These are phyloP conservation scores for Megalops cyprinoides DNA, from an alignment of 2,797 vertebrate genomes.

Conservation along the genomic window DNA sequence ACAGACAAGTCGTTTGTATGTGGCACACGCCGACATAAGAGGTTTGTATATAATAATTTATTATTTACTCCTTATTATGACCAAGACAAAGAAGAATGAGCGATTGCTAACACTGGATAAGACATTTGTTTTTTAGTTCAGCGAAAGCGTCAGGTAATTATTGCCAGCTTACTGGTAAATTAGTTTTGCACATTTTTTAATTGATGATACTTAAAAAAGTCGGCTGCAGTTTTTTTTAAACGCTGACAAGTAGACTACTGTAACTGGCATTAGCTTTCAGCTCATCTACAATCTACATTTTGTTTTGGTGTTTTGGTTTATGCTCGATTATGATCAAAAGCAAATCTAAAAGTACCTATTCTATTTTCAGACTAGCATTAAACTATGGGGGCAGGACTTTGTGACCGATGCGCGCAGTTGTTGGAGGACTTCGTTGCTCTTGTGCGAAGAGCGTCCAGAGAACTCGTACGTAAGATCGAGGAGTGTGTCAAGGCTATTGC, in stretches of 20 bases:
- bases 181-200: no score
- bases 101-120: background rate
- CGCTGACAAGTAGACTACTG: no score
- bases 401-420: slow-evolving; percentile 9
- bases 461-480: background rate
- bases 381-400: background rate
- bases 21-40: background rate
- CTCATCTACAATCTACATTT: background rate
- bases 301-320: background rate
- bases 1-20: background rate
- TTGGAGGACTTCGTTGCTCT: background rate
- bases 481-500: background rate
- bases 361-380: no score
- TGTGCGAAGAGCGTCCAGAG: background rate
- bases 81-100: background rate
- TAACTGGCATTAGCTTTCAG: no score
- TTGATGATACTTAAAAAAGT: no score
- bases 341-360: background rate
- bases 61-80: background rate
- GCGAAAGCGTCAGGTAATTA: background rate
- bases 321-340: background rate
- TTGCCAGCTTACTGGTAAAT: no score
- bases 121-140: no score
- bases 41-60: background rate
- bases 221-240: no score